Percentiles rank a stretch among this genome's conserved stretches.
Conservation (phyloP, 2,113 vertebrate genomes). For the Cyanistes caeruleus region DNA sequence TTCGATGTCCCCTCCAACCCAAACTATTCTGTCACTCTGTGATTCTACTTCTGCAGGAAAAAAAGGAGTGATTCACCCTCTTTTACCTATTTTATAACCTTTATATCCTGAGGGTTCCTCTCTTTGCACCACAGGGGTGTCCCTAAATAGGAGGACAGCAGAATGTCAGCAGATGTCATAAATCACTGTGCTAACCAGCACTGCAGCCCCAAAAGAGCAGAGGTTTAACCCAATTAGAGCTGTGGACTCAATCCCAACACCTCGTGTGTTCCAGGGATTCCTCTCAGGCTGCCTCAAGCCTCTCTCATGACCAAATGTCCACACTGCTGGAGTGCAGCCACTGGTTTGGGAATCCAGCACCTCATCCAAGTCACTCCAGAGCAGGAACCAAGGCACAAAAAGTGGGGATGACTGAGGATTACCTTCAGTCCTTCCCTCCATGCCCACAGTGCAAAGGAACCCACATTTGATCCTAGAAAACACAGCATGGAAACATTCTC, state of each 20-base stretch:
- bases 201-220: not conserved
- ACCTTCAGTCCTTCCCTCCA: not conserved
- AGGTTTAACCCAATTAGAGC: fast-evolving
- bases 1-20: not conserved
- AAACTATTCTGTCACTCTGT: not conserved
- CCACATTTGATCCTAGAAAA: not conserved
- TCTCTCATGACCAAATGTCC: fast-evolving
- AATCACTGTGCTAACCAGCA: not conserved
- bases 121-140: not conserved
- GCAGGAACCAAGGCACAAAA: not conserved
- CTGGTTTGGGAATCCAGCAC: not conserved
- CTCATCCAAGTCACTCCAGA: not conserved
- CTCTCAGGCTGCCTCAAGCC: not conserved
- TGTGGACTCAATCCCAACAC: not conserved
- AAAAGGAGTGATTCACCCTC: not conserved
- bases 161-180: not conserved
- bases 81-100: not conserved
- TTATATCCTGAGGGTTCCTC: not conserved
- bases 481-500: fast-evolving
- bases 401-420: not conserved
- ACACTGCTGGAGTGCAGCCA: not conserved
- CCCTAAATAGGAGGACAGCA: not conserved
- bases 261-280: not conserved
- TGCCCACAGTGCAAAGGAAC: not conserved
- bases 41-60: not conserved